phyloP scores from a whole-genome alignment of 2,797 vertebrate genomes.

The Rhinogobio ventralis region DNA sequence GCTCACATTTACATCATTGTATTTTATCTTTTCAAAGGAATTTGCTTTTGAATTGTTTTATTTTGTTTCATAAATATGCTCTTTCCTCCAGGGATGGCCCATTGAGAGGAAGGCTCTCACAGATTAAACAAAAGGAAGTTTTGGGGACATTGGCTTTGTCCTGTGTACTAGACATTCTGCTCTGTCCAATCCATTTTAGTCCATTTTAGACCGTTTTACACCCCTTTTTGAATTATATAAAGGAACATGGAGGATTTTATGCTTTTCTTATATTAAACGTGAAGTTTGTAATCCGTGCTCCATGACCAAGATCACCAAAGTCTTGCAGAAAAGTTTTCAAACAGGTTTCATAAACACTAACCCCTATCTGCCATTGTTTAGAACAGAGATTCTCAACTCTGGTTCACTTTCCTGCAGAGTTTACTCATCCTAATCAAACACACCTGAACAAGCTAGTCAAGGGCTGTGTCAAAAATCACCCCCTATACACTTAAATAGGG shows the following conservation, averaged over 20 bases:
- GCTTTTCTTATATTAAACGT: conserved; percentile 23
- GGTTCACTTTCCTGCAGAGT: not conserved
- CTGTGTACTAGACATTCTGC: not conserved
- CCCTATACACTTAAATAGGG: not conserved
- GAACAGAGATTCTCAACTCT: not conserved
- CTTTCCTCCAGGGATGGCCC: conserved; percentile 1
- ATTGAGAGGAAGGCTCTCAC: not conserved
- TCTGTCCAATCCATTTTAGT: conserved; percentile 15
- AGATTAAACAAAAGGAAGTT: conserved; percentile 1
- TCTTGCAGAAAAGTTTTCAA: not conserved
- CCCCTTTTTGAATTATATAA: not conserved
- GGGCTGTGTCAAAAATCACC: not conserved
- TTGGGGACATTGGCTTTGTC: conserved; percentile 6
- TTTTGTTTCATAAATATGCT: not conserved
- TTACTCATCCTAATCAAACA: not conserved
- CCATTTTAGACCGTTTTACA: not conserved
- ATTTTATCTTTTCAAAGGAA: not conserved
- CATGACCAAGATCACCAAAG: not conserved
- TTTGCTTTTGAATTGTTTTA: not conserved
- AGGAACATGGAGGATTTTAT: not conserved
- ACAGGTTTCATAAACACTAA: not conserved
- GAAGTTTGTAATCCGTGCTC: not conserved
- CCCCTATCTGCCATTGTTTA: not conserved
- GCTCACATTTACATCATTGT: conserved; percentile 31
- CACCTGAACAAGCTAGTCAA: not conserved